phyloP scores from a whole-genome alignment of 2,888 invertebrate species.

The Stenodera caucasica region DNA sequence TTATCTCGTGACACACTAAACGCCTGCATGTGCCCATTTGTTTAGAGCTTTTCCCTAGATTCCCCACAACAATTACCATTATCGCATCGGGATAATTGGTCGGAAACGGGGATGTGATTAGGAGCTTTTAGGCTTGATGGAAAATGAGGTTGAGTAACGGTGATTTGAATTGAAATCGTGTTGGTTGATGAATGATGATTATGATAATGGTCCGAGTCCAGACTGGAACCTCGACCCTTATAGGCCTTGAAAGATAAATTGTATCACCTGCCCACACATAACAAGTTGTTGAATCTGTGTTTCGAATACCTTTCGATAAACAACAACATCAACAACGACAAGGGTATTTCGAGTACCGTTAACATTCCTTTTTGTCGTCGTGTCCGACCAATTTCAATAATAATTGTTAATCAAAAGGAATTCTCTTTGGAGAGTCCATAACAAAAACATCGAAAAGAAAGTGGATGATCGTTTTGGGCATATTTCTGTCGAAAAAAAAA shows the following conservation, averaged over 20 bases:
- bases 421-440: too few species aligned
- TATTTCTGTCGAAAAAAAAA: too few species aligned
- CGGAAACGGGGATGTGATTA: too few species aligned
- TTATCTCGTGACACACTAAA: too few species aligned
- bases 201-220: not conserved
- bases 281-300: conserved; percentile 23
- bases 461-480: too few species aligned
- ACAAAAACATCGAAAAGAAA: too few species aligned
- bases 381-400: not conserved
- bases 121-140: not conserved
- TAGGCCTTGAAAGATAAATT: conserved; percentile 34
- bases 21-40: not conserved
- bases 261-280: conserved; percentile 38
- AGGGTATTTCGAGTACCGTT: conserved; percentile 19
- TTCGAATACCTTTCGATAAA: conserved; percentile 15
- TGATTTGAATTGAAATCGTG: conserved; percentile 30
- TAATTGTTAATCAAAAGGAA: not conserved
- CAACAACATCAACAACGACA: not conserved
- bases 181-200: conserved; percentile 31
- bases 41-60: not conserved
- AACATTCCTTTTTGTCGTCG: conserved; percentile 2
- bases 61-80: not conserved
- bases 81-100: not conserved
- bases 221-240: conserved; percentile 23
- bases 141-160: conserved; percentile 40